Conservation (phyloP, 2,113 vertebrate species). For the Grus americana region DNA sequence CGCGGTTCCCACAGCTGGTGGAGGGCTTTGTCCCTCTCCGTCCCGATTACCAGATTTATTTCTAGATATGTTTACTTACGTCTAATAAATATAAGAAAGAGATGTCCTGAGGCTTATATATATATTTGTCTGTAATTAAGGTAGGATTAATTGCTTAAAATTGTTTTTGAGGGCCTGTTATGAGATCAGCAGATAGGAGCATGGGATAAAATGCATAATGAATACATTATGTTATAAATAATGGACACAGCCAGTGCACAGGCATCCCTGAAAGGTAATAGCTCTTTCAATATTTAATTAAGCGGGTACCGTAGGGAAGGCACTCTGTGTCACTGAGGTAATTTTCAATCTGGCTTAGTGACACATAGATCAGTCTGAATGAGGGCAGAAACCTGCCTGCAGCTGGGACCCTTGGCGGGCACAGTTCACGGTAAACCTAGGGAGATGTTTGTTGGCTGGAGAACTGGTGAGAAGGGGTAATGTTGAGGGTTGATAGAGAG, state of each 20-base stretch:
- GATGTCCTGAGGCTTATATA: background rate
- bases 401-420: background rate
- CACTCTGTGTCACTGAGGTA: background rate
- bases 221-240: conserved; percentile 48
- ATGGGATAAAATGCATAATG: background rate
- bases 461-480: background rate
- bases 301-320: background rate
- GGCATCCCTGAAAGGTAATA: conserved; percentile 59
- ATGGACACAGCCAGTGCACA: conserved; percentile 25
- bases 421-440: accelerated
- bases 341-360: background rate
- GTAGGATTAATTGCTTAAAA: conserved; percentile 32
- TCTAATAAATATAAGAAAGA: background rate
- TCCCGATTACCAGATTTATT: background rate
- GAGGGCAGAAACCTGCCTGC: background rate
- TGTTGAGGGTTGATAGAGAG: background rate
- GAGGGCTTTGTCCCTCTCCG: background rate
- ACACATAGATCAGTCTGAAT: background rate
- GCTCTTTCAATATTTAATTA: conserved; percentile 60
- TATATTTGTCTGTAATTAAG: conserved; percentile 39
- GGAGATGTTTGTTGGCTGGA: background rate
- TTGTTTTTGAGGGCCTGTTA: conserved; percentile 18
- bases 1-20: background rate
- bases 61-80: background rate
- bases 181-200: conserved; percentile 26